A percentile compares a stretch with the other conserved stretches of the same genome.
These are phyloP conservation scores for Poecile montanus DNA, from an alignment of 2,797 vertebrate genomes.

Conservation along the genomic window DNA sequence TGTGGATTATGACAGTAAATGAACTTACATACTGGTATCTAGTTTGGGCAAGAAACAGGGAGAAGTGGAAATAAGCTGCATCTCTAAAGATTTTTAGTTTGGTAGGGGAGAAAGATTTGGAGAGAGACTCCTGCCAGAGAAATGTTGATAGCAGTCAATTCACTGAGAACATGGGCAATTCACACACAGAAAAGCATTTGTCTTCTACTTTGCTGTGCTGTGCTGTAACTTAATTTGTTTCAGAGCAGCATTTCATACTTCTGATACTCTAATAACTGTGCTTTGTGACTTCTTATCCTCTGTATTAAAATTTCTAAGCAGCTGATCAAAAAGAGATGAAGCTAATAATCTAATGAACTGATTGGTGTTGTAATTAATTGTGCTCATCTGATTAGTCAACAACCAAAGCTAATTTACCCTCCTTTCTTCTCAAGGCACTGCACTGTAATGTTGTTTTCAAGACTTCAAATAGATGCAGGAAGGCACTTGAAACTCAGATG, in stretches of 20 bases:
- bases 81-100: neutral
- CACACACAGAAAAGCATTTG: neutral
- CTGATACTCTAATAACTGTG: neutral
- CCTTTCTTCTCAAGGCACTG: slow-evolving; percentile 8
- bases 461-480: neutral
- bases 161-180: neutral
- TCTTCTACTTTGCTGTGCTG: neutral
- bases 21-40: neutral
- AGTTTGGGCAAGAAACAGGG: neutral
- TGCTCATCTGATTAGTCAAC: slow-evolving; percentile 46
- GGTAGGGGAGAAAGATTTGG: neutral
- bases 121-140: neutral
- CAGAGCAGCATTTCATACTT: neutral
- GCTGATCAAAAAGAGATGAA: slow-evolving; percentile 44
- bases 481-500: neutral
- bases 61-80: neutral
- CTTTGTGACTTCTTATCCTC: neutral
- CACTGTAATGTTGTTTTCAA: slow-evolving; percentile 6
- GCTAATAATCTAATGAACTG: slow-evolving; percentile 37
- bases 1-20: neutral
- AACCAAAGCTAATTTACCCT: slow-evolving; percentile 19
- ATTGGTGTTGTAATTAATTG: slow-evolving; percentile 47
- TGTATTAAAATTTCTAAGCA: slow-evolving; percentile 25
- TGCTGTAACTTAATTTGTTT: neutral
- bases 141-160: neutral